Percentiles rank a stretch among this genome's conserved stretches.
Evolutionary conservation across 2,888 invertebrate species (phyloP).

Genomic region (Coenonympha arcania): DNA sequence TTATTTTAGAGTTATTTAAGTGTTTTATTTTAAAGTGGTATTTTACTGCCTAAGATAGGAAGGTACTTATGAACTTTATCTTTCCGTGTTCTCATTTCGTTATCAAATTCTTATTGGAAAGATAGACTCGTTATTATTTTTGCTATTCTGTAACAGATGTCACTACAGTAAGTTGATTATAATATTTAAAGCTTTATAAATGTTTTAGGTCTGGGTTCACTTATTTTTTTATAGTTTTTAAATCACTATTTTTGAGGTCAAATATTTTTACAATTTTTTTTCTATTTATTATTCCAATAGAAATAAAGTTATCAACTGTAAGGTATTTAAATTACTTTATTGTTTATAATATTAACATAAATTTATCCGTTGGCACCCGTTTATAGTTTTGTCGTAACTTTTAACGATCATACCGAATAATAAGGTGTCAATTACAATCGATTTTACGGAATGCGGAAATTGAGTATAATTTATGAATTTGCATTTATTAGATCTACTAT

Average conservation of each 20-base stretch:
- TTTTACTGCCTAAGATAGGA: background rate
- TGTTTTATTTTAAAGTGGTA: background rate
- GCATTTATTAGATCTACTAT: no score
- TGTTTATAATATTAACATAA: background rate
- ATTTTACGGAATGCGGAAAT: background rate
- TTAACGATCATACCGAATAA: background rate
- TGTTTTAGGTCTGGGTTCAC: no score
- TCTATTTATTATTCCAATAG: no score
- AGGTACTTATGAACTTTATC: background rate
- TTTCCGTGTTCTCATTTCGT: constrained; percentile 3
- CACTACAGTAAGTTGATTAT: constrained; percentile 13
- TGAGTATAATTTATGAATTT: background rate
- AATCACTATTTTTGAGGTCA: no score
- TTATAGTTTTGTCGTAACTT: background rate
- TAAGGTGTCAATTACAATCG: background rate
- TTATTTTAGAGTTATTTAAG: background rate
- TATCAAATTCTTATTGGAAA: constrained; percentile 6
- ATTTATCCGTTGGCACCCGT: background rate
- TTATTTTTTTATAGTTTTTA: no score
- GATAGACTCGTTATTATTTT: constrained; percentile 11
- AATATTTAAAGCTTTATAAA: background rate
- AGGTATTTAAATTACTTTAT: background rate
- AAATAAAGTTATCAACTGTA: no score
- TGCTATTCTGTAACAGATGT: constrained; percentile 33
- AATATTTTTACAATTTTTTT: no score